Percentiles rank a stretch among this genome's conserved stretches.
These are phyloP conservation scores for Leptopilina drosophilae DNA, from an alignment of 2,888 invertebrate genomes.

Conservation along the genomic window DNA sequence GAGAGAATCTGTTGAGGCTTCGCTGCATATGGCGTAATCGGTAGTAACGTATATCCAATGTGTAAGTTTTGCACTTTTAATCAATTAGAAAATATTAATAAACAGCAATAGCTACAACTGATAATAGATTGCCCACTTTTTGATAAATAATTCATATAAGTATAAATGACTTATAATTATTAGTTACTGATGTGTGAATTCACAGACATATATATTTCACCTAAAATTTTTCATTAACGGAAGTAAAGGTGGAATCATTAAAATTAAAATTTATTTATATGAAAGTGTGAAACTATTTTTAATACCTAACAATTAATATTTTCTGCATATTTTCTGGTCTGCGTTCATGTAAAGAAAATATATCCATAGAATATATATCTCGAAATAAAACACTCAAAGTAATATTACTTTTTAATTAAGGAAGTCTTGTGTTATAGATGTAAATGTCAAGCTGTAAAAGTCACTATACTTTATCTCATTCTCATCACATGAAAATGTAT, in stretches of 20 bases:
- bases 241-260: background rate
- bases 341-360: background rate
- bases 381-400: background rate
- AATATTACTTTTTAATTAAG: background rate
- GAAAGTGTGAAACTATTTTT: no score
- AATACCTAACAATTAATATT: no score
- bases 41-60: constrained; percentile 7
- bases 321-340: no score
- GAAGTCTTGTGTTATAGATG: constrained; percentile 2
- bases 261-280: no score
- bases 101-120: constrained; percentile 6
- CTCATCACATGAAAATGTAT: constrained; percentile 7
- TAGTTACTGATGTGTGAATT: no score
- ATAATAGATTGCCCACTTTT: background rate
- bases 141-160: background rate
- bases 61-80: constrained; percentile 9
- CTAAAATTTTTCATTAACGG: background rate
- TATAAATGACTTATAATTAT: no score
- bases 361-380: background rate
- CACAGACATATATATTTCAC: no score
- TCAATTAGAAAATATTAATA: constrained; percentile 4
- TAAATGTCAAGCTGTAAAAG: constrained; percentile 9
- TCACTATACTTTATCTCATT: constrained; percentile 1
- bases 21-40: constrained; percentile 5
- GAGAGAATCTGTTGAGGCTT: constrained; percentile 6